phyloP scores from a whole-genome alignment of 30 jellyfish, hydroid and myxozoan species.

The Aurelia sp. region DNA sequence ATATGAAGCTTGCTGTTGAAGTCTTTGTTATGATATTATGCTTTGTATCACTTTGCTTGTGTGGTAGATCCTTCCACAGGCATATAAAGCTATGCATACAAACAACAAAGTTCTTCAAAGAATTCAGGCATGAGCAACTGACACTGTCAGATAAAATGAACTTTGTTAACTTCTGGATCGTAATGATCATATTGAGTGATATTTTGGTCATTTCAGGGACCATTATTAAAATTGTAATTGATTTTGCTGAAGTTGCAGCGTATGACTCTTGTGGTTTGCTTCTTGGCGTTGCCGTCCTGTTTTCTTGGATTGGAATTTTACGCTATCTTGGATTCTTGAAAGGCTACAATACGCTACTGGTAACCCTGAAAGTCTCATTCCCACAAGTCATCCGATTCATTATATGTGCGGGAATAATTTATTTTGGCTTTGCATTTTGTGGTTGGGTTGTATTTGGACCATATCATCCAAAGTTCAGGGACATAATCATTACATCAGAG shows the following conservation, averaged over 20 bases:
- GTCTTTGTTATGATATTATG: constrained; percentile 56
- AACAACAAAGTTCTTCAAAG: constrained; percentile 80
- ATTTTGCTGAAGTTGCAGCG: constrained; percentile 40
- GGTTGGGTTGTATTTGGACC: constrained; percentile 99
- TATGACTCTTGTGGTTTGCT: constrained; percentile 85
- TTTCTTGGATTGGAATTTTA: constrained; percentile 95
- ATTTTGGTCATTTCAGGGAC: constrained; percentile 85
- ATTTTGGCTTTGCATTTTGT: constrained; percentile 91
- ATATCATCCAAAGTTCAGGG: constrained; percentile 90
- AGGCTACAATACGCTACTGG: constrained; percentile 89
- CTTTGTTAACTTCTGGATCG: constrained; percentile 91
- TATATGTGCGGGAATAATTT: constrained; percentile 85
- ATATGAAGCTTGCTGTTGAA: constrained; percentile 55
- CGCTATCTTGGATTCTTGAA: constrained; percentile 85
- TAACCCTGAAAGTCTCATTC: constrained; percentile 87
- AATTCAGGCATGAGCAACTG: constrained; percentile 88
- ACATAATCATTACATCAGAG: constrained; percentile 82
- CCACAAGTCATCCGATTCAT: constrained; percentile 88
- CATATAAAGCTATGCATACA: constrained; percentile 70
- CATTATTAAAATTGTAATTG: constrained; percentile 51
- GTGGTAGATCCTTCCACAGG: constrained; percentile 62
- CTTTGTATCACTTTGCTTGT: constrained; percentile 49
- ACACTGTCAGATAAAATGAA: constrained; percentile 88
- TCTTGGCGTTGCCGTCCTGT: constrained; percentile 89
- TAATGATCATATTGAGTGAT: constrained; percentile 80